Conservation (phyloP, 2,113 vertebrate species). For the Myxocyprinus asiaticus region DNA sequence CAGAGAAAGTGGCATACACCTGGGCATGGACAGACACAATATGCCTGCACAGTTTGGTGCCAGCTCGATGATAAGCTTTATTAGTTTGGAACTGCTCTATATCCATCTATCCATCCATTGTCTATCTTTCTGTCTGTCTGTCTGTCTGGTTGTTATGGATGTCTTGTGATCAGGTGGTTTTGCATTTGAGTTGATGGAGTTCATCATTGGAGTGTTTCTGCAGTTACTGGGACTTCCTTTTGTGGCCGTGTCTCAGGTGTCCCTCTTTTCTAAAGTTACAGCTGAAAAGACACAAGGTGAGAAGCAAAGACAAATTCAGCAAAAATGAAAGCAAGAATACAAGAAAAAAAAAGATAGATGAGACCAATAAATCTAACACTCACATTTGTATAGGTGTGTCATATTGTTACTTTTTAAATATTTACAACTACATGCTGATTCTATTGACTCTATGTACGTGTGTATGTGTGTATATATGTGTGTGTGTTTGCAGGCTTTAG, state of each 20-base stretch:
- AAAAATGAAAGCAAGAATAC: neutral
- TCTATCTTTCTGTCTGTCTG: conserved; percentile 23
- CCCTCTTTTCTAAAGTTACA: conserved; percentile 85
- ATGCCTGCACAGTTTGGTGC: conserved; percentile 40
- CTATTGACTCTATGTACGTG: neutral
- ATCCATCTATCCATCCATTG: conserved; percentile 8
- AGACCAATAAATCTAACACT: neutral
- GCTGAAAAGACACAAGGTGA: conserved; percentile 83
- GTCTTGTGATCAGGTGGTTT: conserved; percentile 63
- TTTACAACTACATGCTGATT: neutral
- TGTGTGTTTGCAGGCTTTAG: conserved; percentile 74
- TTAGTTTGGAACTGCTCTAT: conserved; percentile 18
- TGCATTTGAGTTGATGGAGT: conserved; percentile 72
- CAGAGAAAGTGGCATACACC: conserved; percentile 43
- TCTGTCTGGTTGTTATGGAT: neutral
- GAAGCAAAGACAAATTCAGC: neutral
- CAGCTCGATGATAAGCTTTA: conserved; percentile 35
- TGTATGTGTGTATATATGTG: neutral
- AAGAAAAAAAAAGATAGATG: too few relatives aligned
- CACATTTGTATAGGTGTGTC: neutral
- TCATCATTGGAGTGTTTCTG: conserved; percentile 81
- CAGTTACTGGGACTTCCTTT: conserved; percentile 80
- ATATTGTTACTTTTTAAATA: neutral
- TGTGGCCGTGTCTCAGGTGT: conserved; percentile 82
- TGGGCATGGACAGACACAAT: conserved; percentile 48